phyloP scores from a whole-genome alignment of 2,888 invertebrate species.

The Hydrotaea cyrtoneurina region DNA sequence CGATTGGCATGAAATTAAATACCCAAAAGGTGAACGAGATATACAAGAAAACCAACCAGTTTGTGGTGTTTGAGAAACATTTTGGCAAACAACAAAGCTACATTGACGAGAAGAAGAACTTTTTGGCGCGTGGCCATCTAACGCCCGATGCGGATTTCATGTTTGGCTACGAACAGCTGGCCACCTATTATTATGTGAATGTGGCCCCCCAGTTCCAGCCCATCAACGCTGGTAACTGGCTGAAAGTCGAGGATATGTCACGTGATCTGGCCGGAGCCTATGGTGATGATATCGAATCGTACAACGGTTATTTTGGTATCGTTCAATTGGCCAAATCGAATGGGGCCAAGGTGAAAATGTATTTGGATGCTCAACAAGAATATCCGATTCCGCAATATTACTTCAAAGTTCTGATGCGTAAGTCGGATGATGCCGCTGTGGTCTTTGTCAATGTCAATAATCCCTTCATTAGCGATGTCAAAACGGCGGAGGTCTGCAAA shows the following conservation, averaged over 20 bases:
- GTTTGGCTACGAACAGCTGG: conserved; percentile 80
- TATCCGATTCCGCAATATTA: conserved; percentile 81
- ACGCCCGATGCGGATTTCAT: conserved; percentile 82
- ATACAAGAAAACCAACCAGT: conserved; percentile 76
- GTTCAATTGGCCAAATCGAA: conserved; percentile 77
- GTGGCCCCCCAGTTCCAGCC: conserved; percentile 82
- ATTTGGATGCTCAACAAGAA: conserved; percentile 73
- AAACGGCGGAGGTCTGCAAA: conserved; percentile 66
- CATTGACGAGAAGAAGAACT: conserved; percentile 73
- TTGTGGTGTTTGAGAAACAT: conserved; percentile 74
- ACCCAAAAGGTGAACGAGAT: conserved; percentile 69
- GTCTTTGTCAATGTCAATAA: conserved; percentile 82
- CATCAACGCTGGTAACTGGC: conserved; percentile 82
- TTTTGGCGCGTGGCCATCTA: conserved; percentile 81
- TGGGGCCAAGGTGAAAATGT: conserved; percentile 78
- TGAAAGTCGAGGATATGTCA: conserved; percentile 79
- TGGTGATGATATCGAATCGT: conserved; percentile 76
- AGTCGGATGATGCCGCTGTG: conserved; percentile 79
- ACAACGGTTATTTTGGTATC: conserved; percentile 80
- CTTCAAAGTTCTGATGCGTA: conserved; percentile 81
- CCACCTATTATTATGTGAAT: conserved; percentile 82
- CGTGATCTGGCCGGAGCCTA: conserved; percentile 76
- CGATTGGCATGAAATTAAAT: conserved; percentile 73
- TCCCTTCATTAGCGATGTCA: conserved; percentile 73
- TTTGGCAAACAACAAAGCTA: conserved; percentile 75